phyloP scores from a whole-genome alignment of 1,140 invertebrate species.

The Achroia grisella region DNA sequence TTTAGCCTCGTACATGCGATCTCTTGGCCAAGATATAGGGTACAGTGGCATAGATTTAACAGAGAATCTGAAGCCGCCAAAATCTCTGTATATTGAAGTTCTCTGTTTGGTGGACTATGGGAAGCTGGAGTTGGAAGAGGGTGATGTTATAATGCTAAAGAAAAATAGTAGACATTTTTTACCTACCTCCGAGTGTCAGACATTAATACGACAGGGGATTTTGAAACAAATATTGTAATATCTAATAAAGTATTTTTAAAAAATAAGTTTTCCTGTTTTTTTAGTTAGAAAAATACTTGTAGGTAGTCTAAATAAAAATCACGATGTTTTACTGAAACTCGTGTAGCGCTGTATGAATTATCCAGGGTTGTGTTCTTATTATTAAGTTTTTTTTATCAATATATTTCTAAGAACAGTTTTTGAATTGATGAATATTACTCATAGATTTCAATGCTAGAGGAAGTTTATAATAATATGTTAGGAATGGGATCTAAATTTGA shows the following conservation, averaged over 20 bases:
- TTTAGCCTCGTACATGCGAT: slow-evolving; percentile 92
- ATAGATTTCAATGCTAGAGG: no score
- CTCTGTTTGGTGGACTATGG: slow-evolving; percentile 93
- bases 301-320: no score
- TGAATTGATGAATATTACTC: no score
- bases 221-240: slow-evolving; percentile 81
- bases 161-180: slow-evolving; percentile 95
- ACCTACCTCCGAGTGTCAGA: slow-evolving; percentile 90
- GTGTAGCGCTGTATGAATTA: no score
- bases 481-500: no score
- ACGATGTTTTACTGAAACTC: no score
- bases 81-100: slow-evolving; percentile 94
- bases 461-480: no score
- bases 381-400: no score
- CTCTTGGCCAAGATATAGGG: slow-evolving; percentile 83
- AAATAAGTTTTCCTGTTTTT: no score
- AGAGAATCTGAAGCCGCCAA: slow-evolving; percentile 92
- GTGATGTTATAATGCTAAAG: slow-evolving; percentile 89
- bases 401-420: no score
- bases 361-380: no score
- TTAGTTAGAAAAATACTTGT: no score
- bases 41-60: slow-evolving; percentile 88
- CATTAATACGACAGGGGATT: slow-evolving; percentile 93
- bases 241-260: not conserved
- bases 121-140: slow-evolving; percentile 94